Evolutionary conservation across 37 sponge, comb jelly and placozoan genomes (phyloP).

Genomic region (Diacarnus erythraeanus): DNA sequence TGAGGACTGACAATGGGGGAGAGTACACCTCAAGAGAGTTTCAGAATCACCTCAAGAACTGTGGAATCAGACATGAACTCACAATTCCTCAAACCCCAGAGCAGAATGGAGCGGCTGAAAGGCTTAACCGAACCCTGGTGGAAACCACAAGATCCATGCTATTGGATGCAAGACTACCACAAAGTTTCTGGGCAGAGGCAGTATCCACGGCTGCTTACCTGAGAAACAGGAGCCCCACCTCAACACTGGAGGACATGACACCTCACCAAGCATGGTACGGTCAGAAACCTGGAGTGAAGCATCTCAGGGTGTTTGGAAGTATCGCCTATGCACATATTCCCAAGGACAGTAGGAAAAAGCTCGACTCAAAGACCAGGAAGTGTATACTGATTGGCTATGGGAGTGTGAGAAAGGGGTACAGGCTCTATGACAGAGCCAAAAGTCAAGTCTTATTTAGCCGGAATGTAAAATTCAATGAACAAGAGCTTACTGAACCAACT

Average conservation of each 20-base stretch:
- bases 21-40: no score
- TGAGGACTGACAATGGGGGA: no score
- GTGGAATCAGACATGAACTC: no score
- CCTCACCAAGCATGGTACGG: slow-evolving; percentile 42
- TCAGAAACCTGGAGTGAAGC: slow-evolving; percentile 25
- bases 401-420: background rate
- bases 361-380: slow-evolving; percentile 9
- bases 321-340: slow-evolving; percentile 58
- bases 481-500: background rate
- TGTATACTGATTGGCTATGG: slow-evolving; percentile 12
- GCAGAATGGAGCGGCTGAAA: no score
- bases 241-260: slow-evolving; percentile 15
- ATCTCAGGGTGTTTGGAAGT: slow-evolving; percentile 57
- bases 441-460: background rate
- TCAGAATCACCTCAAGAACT: no score
- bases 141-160: no score
- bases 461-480: background rate
- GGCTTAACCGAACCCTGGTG: no score
- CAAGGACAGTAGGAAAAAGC: background rate
- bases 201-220: slow-evolving; percentile 49
- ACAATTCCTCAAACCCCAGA: no score
- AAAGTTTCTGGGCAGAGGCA: slow-evolving; percentile 59
- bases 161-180: no score
- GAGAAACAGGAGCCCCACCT: slow-evolving; percentile 29
- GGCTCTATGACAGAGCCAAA: background rate